phyloP scores from a whole-genome alignment of 2,797 vertebrate genomes.

The Xyrichtys novacula region DNA sequence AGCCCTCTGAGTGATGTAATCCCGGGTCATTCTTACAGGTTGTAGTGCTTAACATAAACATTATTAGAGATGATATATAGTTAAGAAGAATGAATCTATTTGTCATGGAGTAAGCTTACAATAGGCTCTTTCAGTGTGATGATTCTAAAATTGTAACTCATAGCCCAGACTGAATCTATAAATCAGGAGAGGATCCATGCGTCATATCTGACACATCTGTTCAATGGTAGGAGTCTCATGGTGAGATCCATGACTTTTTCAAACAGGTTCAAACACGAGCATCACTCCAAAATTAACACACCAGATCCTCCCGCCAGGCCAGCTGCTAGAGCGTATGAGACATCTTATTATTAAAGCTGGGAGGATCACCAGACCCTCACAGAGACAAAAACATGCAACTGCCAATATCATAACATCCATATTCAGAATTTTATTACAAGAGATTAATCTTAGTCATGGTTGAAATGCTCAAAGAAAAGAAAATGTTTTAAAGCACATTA shows the following conservation, averaged over 20 bases:
- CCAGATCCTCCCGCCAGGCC: constrained; percentile 40
- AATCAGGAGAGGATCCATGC: constrained; percentile 19
- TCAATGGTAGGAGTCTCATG: constrained; percentile 19
- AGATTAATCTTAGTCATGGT: constrained; percentile 13
- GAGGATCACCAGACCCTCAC: constrained; percentile 40
- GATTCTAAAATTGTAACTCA: constrained; percentile 1
- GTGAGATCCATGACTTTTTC: constrained; percentile 48
- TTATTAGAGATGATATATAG: not conserved
- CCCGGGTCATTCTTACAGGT: not conserved
- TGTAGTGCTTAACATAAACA: not conserved
- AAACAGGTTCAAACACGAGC: constrained; percentile 54
- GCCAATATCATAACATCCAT: constrained; percentile 42
- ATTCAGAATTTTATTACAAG: constrained; percentile 32
- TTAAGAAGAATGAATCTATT: not conserved
- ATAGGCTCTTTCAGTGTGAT: not conserved
- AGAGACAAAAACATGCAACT: constrained; percentile 43
- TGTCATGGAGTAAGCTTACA: not conserved
- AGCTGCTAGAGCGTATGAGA: constrained; percentile 53
- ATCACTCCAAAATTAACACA: constrained; percentile 70
- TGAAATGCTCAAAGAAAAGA: constrained; percentile 24
- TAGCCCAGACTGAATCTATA: constrained; percentile 4
- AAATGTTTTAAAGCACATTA: constrained; percentile 9
- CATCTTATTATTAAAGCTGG: constrained; percentile 49
- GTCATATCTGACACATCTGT: constrained; percentile 36
- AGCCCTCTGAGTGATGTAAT: constrained; percentile 36